These are phyloP conservation scores for Montifringilla adamsi DNA, from an alignment of 2,113 vertebrate species.

Conservation along the genomic window DNA sequence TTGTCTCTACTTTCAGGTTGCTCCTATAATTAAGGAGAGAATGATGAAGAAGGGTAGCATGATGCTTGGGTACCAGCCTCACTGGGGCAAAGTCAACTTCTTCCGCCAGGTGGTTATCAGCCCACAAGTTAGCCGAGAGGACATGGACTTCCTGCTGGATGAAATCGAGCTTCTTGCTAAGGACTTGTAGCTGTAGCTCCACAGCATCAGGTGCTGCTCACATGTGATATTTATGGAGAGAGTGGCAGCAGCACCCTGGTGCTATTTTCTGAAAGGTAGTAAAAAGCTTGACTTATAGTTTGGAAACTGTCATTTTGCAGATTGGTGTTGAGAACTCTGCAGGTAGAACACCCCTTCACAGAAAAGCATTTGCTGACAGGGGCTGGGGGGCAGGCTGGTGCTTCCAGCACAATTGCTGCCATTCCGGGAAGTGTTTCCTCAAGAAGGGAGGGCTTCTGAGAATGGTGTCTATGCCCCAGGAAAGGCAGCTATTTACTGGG, in stretches of 20 bases:
- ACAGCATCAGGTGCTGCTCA: background rate
- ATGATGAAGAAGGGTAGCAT: slow-evolving; percentile 86
- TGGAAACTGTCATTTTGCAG: background rate
- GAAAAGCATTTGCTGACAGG: background rate
- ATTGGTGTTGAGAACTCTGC: background rate
- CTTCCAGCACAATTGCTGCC: background rate
- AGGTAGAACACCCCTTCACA: background rate
- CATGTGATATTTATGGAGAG: background rate
- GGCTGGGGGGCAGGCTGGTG: background rate
- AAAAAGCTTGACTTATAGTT: background rate
- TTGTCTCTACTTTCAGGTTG: slow-evolving; percentile 73
- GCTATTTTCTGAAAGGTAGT: background rate
- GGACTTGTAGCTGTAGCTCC: slow-evolving; percentile 75
- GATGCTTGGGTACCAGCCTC: slow-evolving; percentile 85
- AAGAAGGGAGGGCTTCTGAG: background rate
- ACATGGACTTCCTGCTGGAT: slow-evolving; percentile 85
- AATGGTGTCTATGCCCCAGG: background rate
- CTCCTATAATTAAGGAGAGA: slow-evolving; percentile 82
- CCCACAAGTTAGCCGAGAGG: slow-evolving; percentile 77
- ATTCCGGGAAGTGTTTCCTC: background rate
- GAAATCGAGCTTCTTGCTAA: slow-evolving; percentile 80
- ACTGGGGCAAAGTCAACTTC: slow-evolving; percentile 80
- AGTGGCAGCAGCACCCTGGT: slow-evolving; percentile 7
- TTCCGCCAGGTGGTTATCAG: slow-evolving; percentile 87
- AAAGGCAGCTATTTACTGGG: background rate